These are phyloP conservation scores for Athrips mouffetella DNA, from an alignment of 2,888 invertebrate species.

Conservation along the genomic window DNA sequence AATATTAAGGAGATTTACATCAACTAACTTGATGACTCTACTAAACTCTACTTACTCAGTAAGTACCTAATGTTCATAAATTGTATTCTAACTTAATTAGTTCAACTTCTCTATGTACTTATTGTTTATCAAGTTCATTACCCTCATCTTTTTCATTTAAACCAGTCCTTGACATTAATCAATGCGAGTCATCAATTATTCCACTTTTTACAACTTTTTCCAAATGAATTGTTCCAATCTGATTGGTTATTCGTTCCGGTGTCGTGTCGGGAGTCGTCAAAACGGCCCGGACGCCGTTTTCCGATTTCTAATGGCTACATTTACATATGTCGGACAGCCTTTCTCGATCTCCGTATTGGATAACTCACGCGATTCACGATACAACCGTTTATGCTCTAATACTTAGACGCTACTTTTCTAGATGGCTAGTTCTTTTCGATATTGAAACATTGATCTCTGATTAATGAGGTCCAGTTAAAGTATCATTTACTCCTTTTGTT, in stretches of 20 bases:
- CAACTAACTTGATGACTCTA: too few relatives aligned
- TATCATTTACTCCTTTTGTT: too few relatives aligned
- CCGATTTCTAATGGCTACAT: constrained; percentile 67
- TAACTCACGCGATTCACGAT: constrained; percentile 47
- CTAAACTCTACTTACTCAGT: not conserved
- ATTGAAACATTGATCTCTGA: too few relatives aligned
- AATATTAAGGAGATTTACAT: too few relatives aligned
- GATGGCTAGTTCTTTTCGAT: too few relatives aligned
- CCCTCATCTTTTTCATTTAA: not conserved
- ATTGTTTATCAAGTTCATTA: not conserved
- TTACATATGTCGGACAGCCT: constrained; percentile 64
- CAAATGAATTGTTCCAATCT: constrained; percentile 13
- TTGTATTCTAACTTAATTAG: not conserved
- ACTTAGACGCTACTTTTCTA: not conserved
- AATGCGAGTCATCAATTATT: not conserved
- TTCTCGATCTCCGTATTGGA: constrained; percentile 58
- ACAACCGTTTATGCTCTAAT: constrained; percentile 16
- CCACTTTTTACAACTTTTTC: not conserved
- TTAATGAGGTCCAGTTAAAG: too few relatives aligned
- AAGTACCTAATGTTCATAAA: not conserved
- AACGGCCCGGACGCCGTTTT: constrained; percentile 47
- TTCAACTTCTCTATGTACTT: not conserved
- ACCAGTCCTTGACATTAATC: constrained; percentile 5
- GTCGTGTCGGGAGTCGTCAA: constrained; percentile 34
- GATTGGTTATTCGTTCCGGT: constrained; percentile 37